Evolutionary conservation across 2,113 vertebrate species (phyloP).

Genomic region (Etheostoma spectabile): DNA sequence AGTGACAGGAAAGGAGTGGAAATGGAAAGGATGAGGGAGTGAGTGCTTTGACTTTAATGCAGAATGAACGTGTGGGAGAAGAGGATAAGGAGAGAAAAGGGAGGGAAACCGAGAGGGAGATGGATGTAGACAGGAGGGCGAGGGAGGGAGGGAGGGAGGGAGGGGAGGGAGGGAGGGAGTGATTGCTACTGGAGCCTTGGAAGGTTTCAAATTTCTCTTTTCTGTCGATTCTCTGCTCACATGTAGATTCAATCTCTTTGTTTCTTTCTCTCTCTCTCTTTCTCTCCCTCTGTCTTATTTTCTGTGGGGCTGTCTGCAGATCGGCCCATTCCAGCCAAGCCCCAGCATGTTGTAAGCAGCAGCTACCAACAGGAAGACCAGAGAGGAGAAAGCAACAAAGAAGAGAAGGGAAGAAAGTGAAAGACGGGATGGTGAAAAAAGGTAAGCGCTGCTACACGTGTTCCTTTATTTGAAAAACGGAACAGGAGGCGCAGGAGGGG

Average conservation of each 20-base stretch:
- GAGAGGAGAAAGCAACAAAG: conserved; percentile 25
- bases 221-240: conserved; percentile 54
- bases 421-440: conserved; percentile 19
- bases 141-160: conserved; percentile 18
- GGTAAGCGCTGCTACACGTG: conserved; percentile 46
- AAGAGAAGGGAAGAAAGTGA: conserved; percentile 1
- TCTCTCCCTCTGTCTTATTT: conserved; percentile 33
- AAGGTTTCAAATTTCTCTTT: conserved; percentile 73
- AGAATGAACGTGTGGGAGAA: conserved; percentile 2
- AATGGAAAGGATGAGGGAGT: neutral
- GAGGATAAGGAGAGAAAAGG: neutral
- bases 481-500: neutral
- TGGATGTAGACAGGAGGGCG: conserved; percentile 28
- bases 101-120: conserved; percentile 18
- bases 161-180: conserved; percentile 21
- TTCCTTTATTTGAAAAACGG: conserved; percentile 14
- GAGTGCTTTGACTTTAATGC: neutral
- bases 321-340: conserved; percentile 32
- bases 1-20: neutral
- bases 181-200: conserved; percentile 64
- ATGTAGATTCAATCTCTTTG: conserved; percentile 42
- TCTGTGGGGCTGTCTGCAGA: conserved; percentile 27
- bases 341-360: conserved; percentile 49
- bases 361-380: conserved; percentile 26
- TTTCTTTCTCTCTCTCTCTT: conserved; percentile 43